Conservation (phyloP, 2,113 vertebrate genomes). For the Melanostigma gelatinosum region DNA sequence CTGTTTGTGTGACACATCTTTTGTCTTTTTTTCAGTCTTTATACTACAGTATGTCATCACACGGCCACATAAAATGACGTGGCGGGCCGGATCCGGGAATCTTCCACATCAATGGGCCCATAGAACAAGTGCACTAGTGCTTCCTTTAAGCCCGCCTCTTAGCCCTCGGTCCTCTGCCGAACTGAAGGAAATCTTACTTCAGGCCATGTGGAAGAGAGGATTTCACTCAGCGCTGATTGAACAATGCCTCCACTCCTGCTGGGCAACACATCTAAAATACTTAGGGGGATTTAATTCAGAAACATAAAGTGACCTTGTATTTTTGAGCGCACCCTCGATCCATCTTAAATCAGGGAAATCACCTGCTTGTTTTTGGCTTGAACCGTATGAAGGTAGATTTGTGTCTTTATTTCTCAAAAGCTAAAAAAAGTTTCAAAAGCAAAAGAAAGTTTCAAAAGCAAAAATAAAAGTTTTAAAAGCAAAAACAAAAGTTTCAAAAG, state of each 20-base stretch:
- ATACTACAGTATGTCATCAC: too few relatives aligned
- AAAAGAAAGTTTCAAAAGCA: too few relatives aligned
- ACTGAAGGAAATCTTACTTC: not conserved
- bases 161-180: not conserved
- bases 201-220: not conserved
- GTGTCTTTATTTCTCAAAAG: too few relatives aligned
- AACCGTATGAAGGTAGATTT: too few relatives aligned
- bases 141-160: not conserved
- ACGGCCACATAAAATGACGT: too few relatives aligned
- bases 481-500: too few relatives aligned
- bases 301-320: not conserved
- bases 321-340: not conserved
- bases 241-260: not conserved
- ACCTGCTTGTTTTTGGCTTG: too few relatives aligned
- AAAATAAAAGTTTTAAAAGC: too few relatives aligned
- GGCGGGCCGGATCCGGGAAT: not conserved
- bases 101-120: not conserved
- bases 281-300: not conserved
- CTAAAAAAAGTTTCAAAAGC: too few relatives aligned
- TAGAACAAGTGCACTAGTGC: not conserved
- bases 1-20: too few relatives aligned
- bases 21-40: too few relatives aligned
- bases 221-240: not conserved
- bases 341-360: too few relatives aligned
- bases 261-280: constrained; percentile 2